A percentile compares a stretch with the other conserved stretches of the same genome.
These are phyloP conservation scores for Drosophila willistoni DNA, from an alignment of 1,140 invertebrate species.

Conservation along the genomic window DNA sequence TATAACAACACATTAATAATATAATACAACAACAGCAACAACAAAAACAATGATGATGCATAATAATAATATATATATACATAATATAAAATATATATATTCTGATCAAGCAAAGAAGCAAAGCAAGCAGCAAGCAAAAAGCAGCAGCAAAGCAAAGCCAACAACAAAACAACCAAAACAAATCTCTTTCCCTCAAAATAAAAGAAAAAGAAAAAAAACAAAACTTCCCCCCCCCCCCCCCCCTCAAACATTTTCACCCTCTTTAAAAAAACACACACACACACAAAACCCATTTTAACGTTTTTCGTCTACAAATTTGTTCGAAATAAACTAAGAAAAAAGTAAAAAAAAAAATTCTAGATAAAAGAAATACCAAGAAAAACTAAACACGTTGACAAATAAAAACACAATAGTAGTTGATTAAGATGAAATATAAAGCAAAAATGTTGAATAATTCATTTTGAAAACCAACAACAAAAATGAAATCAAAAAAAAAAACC, in stretches of 20 bases:
- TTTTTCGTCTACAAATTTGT: conserved; percentile 52
- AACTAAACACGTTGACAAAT: conserved; percentile 28
- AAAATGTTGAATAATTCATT: conserved; percentile 47
- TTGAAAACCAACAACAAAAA: conserved; percentile 37
- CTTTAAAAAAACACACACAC: conserved; percentile 2
- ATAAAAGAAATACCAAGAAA: conserved; percentile 25
- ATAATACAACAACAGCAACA: conserved; percentile 32
- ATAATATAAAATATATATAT: not conserved
- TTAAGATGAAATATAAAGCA: conserved; percentile 32
- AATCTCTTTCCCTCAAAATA: conserved; percentile 29
- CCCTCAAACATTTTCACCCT: conserved; percentile 13
- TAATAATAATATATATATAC: not conserved
- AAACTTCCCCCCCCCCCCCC: too few relatives aligned
- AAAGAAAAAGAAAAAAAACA: too few relatives aligned
- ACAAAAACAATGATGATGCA: conserved; percentile 10
- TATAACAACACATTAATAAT: not conserved
- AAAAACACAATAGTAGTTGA: conserved; percentile 78
- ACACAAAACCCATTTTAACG: conserved; percentile 33
- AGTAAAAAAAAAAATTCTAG: conserved; percentile 16
- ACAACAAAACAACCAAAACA: conserved; percentile 66
- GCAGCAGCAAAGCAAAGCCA: conserved; percentile 51
- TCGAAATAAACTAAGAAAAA: conserved; percentile 47
- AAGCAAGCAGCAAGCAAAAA: conserved; percentile 60
- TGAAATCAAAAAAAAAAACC: conserved; percentile 41
- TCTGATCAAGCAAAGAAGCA: conserved; percentile 51